A percentile compares a stretch with the other conserved stretches of the same genome.
Conservation (phyloP, 2,113 vertebrate species). For the Martes martes region DNA sequence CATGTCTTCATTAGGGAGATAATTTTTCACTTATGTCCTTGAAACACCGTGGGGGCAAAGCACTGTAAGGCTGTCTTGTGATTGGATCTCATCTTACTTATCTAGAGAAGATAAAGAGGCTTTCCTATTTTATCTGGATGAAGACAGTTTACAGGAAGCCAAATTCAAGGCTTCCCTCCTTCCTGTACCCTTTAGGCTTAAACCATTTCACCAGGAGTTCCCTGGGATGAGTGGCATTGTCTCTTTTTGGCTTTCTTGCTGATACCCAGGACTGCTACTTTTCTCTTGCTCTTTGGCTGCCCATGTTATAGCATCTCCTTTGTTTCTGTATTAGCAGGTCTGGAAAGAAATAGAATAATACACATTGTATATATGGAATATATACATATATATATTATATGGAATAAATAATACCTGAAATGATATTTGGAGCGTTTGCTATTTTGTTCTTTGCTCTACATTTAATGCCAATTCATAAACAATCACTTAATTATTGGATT, state of each 20-base stretch:
- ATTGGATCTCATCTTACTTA: neutral
- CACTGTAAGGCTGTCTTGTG: neutral
- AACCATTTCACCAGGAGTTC: neutral
- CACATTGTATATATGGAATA: neutral
- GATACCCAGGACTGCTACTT: neutral
- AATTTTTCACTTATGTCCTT: neutral
- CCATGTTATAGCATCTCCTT: neutral
- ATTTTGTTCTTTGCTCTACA: neutral
- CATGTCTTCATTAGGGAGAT: neutral
- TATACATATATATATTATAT: neutral
- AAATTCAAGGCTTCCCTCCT: neutral
- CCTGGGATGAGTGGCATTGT: neutral
- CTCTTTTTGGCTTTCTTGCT: neutral
- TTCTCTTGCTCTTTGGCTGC: neutral
- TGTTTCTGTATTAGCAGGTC: neutral
- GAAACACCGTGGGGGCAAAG: neutral
- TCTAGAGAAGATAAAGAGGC: neutral
- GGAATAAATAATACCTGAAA: neutral
- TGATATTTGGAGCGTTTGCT: neutral
- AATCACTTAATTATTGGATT: neutral
- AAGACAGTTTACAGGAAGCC: neutral
- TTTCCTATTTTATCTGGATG: neutral
- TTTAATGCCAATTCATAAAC: neutral
- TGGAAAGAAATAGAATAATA: neutral
- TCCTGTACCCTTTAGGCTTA: neutral